Base-by-base conservation (phyloP, 2,797 vertebrate species). In the Sebastes hubbsi region DNA sequence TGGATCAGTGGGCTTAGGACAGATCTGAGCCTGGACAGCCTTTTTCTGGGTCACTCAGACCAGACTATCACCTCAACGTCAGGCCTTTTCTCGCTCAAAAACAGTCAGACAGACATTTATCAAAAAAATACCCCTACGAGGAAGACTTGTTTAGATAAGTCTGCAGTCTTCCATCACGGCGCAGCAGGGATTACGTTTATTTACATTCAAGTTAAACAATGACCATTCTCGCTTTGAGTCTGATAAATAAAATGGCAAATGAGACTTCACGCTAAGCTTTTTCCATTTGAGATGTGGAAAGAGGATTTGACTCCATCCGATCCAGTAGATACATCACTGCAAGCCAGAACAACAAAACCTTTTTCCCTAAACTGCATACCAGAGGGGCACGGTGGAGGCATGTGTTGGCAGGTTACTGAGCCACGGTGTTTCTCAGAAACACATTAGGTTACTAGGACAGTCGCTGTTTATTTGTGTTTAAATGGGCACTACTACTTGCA, bases 1-100 rank as follows among this genome's bases (percentile, higher is more conserved):
- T 81, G 89, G 91, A 92, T 92, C 91, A 92, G 87, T 87, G 82
- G 87, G 84, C 71, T 93, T 84, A 91, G 76, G 82, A 86, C 79
- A 82, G 82, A 88, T 90, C 86, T 85, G 75, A 82, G 85, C 64
- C 25, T 42, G 76, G 78, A 77, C 75, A 61, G 81, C 32, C 52
- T 73, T 90, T 90, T 87, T 90, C 86, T 91, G 89, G 91, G 90
- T 93, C 93, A 93, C 76, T 80, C 67, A 29, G 76, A 88, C 74
- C 77, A 71, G 56, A 67, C 64, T 34, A 72, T 27, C 12, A 22
- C 65, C 25, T 89, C 71, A 22, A 60, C 6, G 2, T 78, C 59
- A 60, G 71, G 22, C 29, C 49, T 72, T 59, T 56, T 27, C 42
- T n/a, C 27, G 1, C n/a, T 42, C 36, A 72, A 46, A 83, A 76